Percentiles rank a stretch among this genome's conserved stretches.
Conservation (phyloP, 2,113 vertebrate genomes). For the Myiozetetes cayanensis region DNA sequence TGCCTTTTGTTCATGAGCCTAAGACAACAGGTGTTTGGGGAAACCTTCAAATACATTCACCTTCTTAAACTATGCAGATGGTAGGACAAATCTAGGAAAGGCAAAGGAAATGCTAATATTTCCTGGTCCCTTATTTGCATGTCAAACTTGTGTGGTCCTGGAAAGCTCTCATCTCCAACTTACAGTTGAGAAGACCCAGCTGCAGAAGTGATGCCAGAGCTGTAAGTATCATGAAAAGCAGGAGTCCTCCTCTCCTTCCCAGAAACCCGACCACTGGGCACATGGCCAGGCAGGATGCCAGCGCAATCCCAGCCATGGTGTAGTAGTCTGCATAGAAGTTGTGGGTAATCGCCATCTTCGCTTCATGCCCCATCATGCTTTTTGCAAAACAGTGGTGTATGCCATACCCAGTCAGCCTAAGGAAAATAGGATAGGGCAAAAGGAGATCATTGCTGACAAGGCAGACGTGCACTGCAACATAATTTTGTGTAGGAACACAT, state of each 20-base stretch:
- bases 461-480: accelerated
- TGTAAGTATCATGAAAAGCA: slow-evolving; percentile 97
- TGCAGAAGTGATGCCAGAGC: slow-evolving; percentile 93
- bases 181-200: slow-evolving; percentile 93
- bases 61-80: neutral
- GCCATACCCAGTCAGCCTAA: slow-evolving; percentile 90
- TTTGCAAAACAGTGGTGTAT: slow-evolving; percentile 98
- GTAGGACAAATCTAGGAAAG: neutral
- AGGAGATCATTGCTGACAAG: neutral
- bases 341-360: slow-evolving; percentile 82
- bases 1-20: neutral
- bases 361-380: slow-evolving; percentile 91
- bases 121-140: neutral
- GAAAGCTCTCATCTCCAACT: slow-evolving; percentile 61
- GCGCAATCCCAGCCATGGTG: slow-evolving; percentile 89
- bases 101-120: neutral
- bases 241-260: slow-evolving; percentile 90
- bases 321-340: slow-evolving; percentile 95
- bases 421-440: neutral
- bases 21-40: neutral
- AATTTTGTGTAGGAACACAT: accelerated
- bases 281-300: slow-evolving; percentile 90
- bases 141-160: accelerated
- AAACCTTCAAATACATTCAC: neutral
- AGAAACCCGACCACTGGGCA: slow-evolving; percentile 87